Evolutionary conservation across 2,888 invertebrate genomes (phyloP), one percentile per base, ranked within the genome.

Genomic region (Paralinhomoeus sp.): DNA sequence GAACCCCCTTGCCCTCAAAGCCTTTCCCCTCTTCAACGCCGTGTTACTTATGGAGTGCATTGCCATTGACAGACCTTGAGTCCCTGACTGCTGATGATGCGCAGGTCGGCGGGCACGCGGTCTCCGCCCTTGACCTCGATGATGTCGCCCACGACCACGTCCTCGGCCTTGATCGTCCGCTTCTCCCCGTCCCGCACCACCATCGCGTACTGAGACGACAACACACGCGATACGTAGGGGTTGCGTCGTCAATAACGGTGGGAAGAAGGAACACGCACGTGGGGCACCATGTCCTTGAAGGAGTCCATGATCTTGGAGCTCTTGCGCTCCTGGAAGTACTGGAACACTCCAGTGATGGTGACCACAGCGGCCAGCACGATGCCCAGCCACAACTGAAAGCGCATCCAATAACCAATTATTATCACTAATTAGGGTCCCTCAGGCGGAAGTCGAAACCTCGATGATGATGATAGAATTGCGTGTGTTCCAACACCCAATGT

Each of bases 91-190:
- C 80, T 79, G 64, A 97, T 79, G 62, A 99, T 76, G 58, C 97
- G 77, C 62, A 97, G 75, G 68, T 97, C 97, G 58, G 97, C 97
- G 40, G 97, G 97, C 58, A 97, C 82, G 58, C 93, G 75, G 69
- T 97, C 93, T 60, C 97, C 93, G 67, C 93, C 93, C 71, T 93
- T 93, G 49, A 97, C 87, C 67, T 93, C 91, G 61, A 93, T 85
- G 54, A 97, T 78, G 67, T 97, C 97, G 51, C 97, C 93, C 56
- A 91, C 73, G 47, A 89, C 89, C 56, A 97, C 71, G 62, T 91
- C 89, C 53, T 71, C 69, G 33, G 70, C 68, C 40, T 63, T 62
- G 24, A 72, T 55, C 45, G 67, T 67, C 45, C 62, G 49, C 52
- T 69, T 70, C 48, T 69, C 62, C 7, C 68, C 68, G 50, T 66